phyloP scores from a whole-genome alignment of 2,113 vertebrate species.

The Lagenorhynchus albirostris region DNA sequence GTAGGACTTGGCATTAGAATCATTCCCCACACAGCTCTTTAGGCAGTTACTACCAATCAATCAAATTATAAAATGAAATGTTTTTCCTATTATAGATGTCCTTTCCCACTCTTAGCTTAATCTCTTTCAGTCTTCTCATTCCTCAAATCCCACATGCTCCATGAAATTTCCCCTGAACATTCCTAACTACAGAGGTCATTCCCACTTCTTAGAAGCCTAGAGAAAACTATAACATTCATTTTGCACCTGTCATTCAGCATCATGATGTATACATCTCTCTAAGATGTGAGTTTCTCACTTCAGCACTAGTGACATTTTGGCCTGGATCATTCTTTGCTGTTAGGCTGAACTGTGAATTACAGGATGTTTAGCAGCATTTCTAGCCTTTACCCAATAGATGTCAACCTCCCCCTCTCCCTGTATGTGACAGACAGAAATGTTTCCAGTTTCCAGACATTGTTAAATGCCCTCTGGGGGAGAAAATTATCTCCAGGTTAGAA shows the following conservation, averaged over 20 bases:
- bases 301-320: not conserved
- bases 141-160: not conserved
- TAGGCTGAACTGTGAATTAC: not conserved
- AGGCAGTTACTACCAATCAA: slow-evolving; percentile 30
- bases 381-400: not conserved
- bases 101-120: slow-evolving; percentile 22
- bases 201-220: not conserved
- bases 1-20: slow-evolving; percentile 40
- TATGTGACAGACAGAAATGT: not conserved
- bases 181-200: not conserved
- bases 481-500: not conserved
- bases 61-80: slow-evolving; percentile 48
- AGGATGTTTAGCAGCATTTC: not conserved
- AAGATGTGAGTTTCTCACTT: not conserved
- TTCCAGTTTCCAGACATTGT: not conserved
- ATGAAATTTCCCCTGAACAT: not conserved
- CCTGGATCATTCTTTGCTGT: not conserved
- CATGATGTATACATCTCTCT: not conserved
- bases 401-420: not conserved
- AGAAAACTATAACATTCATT: not conserved
- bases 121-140: not conserved
- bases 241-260: not conserved
- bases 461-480: not conserved
- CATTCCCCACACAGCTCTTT: not conserved
- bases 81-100: not conserved